Evolutionary conservation across 1,140 invertebrate species (phyloP).

Genomic region (Chymomyza costata): DNA sequence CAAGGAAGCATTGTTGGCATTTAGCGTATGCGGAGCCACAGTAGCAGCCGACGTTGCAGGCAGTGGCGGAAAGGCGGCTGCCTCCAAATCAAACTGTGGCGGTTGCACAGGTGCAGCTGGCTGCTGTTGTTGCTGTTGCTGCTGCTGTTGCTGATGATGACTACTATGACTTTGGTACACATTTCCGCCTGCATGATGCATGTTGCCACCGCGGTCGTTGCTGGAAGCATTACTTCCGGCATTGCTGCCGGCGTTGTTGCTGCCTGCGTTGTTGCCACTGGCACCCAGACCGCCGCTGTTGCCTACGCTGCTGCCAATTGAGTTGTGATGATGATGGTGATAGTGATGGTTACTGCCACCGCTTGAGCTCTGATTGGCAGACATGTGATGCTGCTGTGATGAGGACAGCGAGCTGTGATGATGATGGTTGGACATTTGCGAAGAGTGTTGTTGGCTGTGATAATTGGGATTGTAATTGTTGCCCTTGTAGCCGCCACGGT

Average conservation of each 20-base stretch:
- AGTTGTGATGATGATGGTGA: slow-evolving; percentile 56
- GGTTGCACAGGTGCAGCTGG: slow-evolving; percentile 58
- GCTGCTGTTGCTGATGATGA: slow-evolving; percentile 58
- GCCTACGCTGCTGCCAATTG: slow-evolving; percentile 60
- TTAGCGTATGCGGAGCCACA: slow-evolving; percentile 28
- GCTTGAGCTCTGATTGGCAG: slow-evolving; percentile 40
- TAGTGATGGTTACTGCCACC: slow-evolving; percentile 44
- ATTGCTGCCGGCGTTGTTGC: not conserved
- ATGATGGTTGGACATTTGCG: slow-evolving; percentile 49
- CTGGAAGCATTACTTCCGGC: too few species aligned
- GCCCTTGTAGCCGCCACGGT: slow-evolving; percentile 70
- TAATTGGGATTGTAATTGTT: slow-evolving; percentile 74
- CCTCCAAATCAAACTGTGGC: slow-evolving; percentile 87
- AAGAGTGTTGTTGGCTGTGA: slow-evolving; percentile 50
- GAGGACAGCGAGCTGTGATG: slow-evolving; percentile 43
- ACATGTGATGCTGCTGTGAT: slow-evolving; percentile 42
- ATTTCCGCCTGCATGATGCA: slow-evolving; percentile 44
- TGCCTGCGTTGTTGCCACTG: slow-evolving; percentile 30
- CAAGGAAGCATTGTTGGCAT: slow-evolving; percentile 39
- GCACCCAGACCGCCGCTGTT: slow-evolving; percentile 48
- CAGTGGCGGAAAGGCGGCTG: slow-evolving; percentile 87
- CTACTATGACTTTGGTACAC: slow-evolving; percentile 53
- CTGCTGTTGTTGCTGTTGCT: slow-evolving; percentile 63
- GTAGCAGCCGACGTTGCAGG: slow-evolving; percentile 75
- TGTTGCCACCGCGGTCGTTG: slow-evolving; percentile 33